These are phyloP conservation scores for Xanthia icteritia DNA, from an alignment of 2,888 invertebrate species.

Conservation along the genomic window DNA sequence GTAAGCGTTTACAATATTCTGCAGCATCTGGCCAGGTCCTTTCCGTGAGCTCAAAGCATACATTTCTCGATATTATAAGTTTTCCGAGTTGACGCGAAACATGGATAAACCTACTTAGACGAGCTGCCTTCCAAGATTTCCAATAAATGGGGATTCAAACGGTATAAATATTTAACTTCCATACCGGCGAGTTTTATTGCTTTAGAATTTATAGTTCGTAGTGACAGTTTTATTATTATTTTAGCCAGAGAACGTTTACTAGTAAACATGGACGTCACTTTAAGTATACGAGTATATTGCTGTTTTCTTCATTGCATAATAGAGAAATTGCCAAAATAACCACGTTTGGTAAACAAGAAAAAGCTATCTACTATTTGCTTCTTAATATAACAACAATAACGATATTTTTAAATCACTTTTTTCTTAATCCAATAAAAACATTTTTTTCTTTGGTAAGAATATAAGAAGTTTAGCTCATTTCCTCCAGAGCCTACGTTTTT, in stretches of 20 bases:
- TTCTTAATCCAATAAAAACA: neutral
- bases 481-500: constrained; percentile 22
- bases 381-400: neutral
- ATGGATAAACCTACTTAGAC: constrained; percentile 49
- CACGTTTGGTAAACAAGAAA: neutral
- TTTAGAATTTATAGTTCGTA: constrained; percentile 48
- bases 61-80: constrained; percentile 29
- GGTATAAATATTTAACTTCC: constrained; percentile 57
- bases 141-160: constrained; percentile 56
- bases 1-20: neutral
- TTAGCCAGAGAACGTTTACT: constrained; percentile 13
- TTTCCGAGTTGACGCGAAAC: constrained; percentile 45
- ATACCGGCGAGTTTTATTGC: constrained; percentile 49
- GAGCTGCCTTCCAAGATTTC: constrained; percentile 48
- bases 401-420: neutral
- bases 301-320: neutral
- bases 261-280: neutral
- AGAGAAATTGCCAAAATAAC: neutral
- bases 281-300: neutral
- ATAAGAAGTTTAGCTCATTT: constrained; percentile 26
- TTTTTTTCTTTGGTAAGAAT: constrained; percentile 3
- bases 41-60: constrained; percentile 22
- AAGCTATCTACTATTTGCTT: neutral
- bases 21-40: neutral
- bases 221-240: constrained; percentile 42